phyloP scores from a whole-genome alignment of 2,797 vertebrate genomes.

The Lacerta viridis region DNA sequence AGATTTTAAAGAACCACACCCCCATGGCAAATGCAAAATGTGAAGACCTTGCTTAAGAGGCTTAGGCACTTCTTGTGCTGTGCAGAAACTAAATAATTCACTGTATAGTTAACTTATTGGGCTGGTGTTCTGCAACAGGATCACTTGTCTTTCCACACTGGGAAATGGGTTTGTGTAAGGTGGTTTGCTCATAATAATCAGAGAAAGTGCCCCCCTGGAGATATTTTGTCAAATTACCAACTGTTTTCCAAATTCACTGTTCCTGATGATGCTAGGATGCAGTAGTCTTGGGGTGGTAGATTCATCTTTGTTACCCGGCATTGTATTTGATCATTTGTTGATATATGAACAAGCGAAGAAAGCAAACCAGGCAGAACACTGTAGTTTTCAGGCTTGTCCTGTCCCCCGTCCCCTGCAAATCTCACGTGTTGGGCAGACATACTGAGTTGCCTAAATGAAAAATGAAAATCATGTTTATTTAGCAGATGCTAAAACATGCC shows the following conservation, averaged over 20 bases:
- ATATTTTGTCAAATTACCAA: neutral
- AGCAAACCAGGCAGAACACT: neutral
- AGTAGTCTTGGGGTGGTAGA: neutral
- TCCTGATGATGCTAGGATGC: neutral
- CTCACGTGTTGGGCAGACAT: neutral
- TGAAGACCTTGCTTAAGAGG: too few relatives aligned
- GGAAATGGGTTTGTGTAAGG: neutral
- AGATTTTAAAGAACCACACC: too few relatives aligned
- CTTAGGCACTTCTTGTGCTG: too few relatives aligned
- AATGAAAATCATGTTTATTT: neutral
- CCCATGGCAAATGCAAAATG: too few relatives aligned
- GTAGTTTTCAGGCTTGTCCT: too few relatives aligned
- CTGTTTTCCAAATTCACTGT: neutral
- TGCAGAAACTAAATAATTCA: too few relatives aligned
- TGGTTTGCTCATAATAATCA: neutral
- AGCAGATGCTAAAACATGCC: neutral
- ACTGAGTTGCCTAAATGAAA: neutral
- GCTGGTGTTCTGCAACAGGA: neutral
- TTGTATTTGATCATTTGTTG: neutral
- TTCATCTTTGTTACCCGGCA: neutral
- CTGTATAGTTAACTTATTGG: too few relatives aligned
- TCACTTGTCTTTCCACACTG: neutral
- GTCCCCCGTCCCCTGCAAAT: too few relatives aligned
- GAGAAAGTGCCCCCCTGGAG: neutral
- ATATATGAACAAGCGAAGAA: neutral